These are phyloP conservation scores for Drosophila micromelanica DNA, from an alignment of 1,140 invertebrate genomes.

Conservation along the genomic window DNA sequence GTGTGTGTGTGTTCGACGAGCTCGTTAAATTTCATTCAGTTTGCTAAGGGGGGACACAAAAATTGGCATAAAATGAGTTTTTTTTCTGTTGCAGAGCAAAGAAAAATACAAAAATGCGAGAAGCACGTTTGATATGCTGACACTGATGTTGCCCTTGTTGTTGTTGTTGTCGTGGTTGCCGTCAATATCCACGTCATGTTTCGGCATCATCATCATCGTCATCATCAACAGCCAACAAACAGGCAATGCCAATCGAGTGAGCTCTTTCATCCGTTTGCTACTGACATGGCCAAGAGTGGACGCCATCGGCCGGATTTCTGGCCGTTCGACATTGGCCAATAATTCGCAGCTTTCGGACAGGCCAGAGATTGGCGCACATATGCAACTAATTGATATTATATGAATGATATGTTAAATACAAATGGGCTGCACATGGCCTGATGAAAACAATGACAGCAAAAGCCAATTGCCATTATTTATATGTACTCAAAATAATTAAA, in stretches of 20 bases:
- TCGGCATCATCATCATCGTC: conserved; percentile 16
- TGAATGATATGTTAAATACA: conserved; percentile 80
- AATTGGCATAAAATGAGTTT: conserved; percentile 78
- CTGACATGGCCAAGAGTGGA: conserved; percentile 50
- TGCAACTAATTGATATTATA: conserved; percentile 81
- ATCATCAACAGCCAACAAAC: conserved; percentile 57
- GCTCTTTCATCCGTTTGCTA: conserved; percentile 51
- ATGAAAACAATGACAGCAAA: conserved; percentile 27
- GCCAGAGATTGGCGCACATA: conserved; percentile 50
- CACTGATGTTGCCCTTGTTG: conserved; percentile 57
- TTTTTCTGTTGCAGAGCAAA: conserved; percentile 50
- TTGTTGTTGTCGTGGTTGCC: conserved; percentile 8
- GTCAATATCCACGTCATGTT: conserved; percentile 32
- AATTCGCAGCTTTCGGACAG: conserved; percentile 54
- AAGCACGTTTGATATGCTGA: conserved; percentile 52
- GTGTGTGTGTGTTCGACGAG: conserved; percentile 16
- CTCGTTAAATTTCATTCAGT: conserved; percentile 68
- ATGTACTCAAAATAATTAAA: conserved; percentile 40
- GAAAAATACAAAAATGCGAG: conserved; percentile 7
- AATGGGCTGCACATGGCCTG: conserved; percentile 56
- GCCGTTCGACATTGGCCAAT: conserved; percentile 51
- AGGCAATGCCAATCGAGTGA: conserved; percentile 68
- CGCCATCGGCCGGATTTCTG: conserved; percentile 20
- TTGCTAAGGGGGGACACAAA: conserved; percentile 28
- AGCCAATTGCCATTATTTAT: conserved; percentile 58